phyloP scores from a whole-genome alignment of 2,113 vertebrate species.

The Eptesicus fuscus region DNA sequence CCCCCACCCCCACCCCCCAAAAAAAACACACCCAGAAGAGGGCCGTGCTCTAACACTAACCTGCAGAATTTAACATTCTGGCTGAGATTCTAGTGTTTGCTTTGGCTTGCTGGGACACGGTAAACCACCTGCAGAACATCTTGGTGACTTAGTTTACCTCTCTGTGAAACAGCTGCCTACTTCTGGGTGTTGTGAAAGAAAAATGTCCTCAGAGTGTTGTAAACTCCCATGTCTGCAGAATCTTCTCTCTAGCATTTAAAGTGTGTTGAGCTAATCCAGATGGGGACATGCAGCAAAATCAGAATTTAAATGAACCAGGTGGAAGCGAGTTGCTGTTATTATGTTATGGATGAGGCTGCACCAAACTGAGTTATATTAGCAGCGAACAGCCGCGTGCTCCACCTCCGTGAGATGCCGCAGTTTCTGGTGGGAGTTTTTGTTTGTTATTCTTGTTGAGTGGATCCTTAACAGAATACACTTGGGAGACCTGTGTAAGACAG shows the following conservation, averaged over 20 bases:
- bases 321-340: not conserved
- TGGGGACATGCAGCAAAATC: not conserved
- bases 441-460: slow-evolving; percentile 60
- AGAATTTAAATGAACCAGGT: slow-evolving; percentile 69
- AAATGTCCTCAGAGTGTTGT: not conserved
- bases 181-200: not conserved
- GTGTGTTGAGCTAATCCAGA: slow-evolving; percentile 44
- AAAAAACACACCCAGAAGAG: not conserved
- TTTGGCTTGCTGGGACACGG: not conserved
- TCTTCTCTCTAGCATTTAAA: slow-evolving; percentile 47
- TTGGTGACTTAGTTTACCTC: slow-evolving; percentile 59
- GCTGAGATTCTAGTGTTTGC: not conserved
- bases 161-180: not conserved
- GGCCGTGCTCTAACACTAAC: not conserved
- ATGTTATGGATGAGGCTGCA: not conserved
- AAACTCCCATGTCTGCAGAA: slow-evolving; percentile 12
- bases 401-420: not conserved
- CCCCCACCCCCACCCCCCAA: too few species aligned
- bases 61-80: not conserved
- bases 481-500: slow-evolving; percentile 48
- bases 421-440: slow-evolving; percentile 46
- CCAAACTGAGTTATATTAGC: not conserved
- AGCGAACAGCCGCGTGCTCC: not conserved
- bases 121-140: not conserved
- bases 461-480: slow-evolving; percentile 45